These are phyloP conservation scores for Alviniconcha strummeri DNA, from an alignment of 2,888 invertebrate species.

Conservation along the genomic window DNA sequence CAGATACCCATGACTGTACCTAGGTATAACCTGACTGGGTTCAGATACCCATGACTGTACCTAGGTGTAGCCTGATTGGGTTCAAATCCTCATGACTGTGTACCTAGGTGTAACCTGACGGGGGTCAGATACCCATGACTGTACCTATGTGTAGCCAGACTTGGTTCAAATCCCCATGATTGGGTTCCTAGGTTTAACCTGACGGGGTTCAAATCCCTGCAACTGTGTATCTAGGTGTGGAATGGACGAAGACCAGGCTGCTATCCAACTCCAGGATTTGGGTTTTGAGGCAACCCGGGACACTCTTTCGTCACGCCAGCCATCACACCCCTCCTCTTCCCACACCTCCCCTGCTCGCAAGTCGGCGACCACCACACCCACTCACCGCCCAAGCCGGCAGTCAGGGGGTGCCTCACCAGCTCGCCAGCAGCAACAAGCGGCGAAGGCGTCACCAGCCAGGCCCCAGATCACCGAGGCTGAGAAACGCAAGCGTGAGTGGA, in stretches of 20 bases:
- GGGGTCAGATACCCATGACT: too few species aligned
- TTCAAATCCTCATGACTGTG: too few species aligned
- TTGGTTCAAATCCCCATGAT: too few species aligned
- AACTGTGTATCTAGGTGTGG: conserved; percentile 36
- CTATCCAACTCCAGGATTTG: conserved; percentile 44
- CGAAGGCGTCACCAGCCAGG: neutral
- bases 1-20: too few species aligned
- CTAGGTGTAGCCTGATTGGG: too few species aligned
- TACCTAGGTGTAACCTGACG: too few species aligned
- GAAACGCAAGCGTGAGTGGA: conserved; percentile 33
- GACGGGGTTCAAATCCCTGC: too few species aligned
- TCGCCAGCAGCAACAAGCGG: neutral
- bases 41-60: too few species aligned
- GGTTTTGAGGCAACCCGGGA: conserved; percentile 42
- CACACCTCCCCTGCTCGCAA: conserved; percentile 27
- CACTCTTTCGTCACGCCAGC: neutral
- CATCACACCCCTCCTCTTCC: neutral
- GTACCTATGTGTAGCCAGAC: too few species aligned
- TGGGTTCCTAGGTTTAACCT: too few species aligned
- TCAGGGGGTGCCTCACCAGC: neutral
- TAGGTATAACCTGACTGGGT: too few species aligned
- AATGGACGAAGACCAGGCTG: conserved; percentile 46
- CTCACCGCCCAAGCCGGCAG: neutral
- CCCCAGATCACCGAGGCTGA: conserved; percentile 31
- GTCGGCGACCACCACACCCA: neutral